Evolutionary conservation across 2,888 invertebrate genomes (phyloP).

Genomic region (Emesis furor): DNA sequence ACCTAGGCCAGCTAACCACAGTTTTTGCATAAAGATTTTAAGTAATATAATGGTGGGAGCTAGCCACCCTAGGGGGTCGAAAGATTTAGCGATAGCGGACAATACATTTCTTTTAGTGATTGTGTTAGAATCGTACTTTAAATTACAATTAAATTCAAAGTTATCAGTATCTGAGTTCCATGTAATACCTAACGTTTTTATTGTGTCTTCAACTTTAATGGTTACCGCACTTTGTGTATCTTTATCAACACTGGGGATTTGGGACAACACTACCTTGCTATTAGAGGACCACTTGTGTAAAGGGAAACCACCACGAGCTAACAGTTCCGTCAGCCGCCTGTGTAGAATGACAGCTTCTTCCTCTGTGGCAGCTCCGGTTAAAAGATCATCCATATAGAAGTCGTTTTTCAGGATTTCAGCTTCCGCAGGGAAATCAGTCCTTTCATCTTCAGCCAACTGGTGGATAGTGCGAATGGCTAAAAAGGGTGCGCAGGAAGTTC

Average conservation of each 20-base stretch:
- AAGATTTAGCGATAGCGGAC: conserved; percentile 40
- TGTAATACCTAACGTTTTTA: too few species aligned
- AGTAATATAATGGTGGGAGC: conserved; percentile 32
- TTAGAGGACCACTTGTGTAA: conserved; percentile 36
- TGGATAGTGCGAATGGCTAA: too few species aligned
- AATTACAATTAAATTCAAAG: too few species aligned
- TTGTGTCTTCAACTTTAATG: too few species aligned
- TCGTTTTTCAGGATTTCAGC: not conserved
- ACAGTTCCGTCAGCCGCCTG: not conserved
- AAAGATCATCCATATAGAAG: too few species aligned
- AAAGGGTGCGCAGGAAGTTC: too few species aligned
- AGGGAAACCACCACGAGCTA: conserved; percentile 24
- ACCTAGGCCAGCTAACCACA: conserved; percentile 47
- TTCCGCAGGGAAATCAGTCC: not conserved
- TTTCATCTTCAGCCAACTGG: too few species aligned
- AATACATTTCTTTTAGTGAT: conserved; percentile 38
- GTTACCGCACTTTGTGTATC: too few species aligned
- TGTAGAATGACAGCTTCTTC: too few species aligned
- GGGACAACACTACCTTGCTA: conserved; percentile 2
- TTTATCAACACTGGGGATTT: conserved; percentile 7
- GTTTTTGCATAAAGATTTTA: conserved; percentile 48
- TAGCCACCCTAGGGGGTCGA: conserved; percentile 52
- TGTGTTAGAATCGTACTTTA: too few species aligned
- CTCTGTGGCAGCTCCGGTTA: too few species aligned
- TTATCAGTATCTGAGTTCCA: too few species aligned